phyloP scores from a whole-genome alignment of 1,140 invertebrate genomes.

The Chymomyza costata region DNA sequence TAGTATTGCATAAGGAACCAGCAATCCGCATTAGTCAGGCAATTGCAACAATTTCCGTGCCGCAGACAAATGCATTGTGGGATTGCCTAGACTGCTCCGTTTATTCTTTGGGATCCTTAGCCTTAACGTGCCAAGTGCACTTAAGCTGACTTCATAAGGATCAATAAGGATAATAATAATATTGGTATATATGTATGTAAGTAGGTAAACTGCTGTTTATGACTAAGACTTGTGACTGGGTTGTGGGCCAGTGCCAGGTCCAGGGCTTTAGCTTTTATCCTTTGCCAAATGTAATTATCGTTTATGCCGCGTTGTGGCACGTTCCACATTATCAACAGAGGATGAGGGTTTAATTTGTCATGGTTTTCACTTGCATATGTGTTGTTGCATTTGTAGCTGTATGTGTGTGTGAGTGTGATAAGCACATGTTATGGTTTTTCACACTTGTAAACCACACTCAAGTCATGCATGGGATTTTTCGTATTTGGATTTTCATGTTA shows the following conservation, averaged over 20 bases:
- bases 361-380: conserved; percentile 57
- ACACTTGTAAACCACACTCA: conserved; percentile 47
- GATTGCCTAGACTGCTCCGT: no score
- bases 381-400: no score
- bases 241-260: not conserved
- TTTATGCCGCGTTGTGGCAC: conserved; percentile 63
- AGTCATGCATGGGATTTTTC: no score
- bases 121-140: no score
- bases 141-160: conserved; percentile 62
- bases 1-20: no score
- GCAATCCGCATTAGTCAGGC: no score
- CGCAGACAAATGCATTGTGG: no score
- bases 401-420: conserved; percentile 40
- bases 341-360: conserved; percentile 60
- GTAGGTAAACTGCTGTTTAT: conserved; percentile 43
- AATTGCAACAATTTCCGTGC: no score
- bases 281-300: conserved; percentile 62
- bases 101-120: no score
- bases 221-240: no score
- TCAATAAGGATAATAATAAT: conserved; percentile 63
- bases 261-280: conserved; percentile 4
- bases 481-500: conserved; percentile 41
- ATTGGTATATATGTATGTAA: conserved; percentile 49
- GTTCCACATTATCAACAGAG: conserved; percentile 60
- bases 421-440: conserved; percentile 68